Evolutionary conservation across 1,140 invertebrate species (phyloP).

Genomic region (Drusus annulatus): DNA sequence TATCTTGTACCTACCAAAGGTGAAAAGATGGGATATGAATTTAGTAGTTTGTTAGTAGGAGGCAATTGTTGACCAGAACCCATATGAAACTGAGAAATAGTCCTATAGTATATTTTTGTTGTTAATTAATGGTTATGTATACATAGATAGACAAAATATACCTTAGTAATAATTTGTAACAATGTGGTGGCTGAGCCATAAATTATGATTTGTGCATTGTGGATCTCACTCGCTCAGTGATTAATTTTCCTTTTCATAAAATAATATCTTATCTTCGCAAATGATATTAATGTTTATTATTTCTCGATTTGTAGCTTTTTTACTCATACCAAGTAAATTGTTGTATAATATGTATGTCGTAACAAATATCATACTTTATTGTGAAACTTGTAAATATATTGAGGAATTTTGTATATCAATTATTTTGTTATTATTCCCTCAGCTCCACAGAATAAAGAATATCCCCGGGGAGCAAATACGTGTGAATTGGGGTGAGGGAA

Average conservation of each 20-base stretch:
- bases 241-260: background rate
- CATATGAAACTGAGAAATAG: too few species aligned
- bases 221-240: background rate
- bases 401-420: conserved; percentile 4
- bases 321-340: conserved; percentile 5
- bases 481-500: too few species aligned
- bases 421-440: background rate
- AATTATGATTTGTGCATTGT: background rate
- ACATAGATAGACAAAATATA: conserved; percentile 40
- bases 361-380: too few species aligned
- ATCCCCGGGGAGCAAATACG: too few species aligned
- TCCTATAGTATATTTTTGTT: background rate
- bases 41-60: too few species aligned
- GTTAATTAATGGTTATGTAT: background rate
- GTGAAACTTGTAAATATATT: conserved; percentile 13
- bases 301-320: conserved; percentile 15
- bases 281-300: background rate
- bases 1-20: too few species aligned
- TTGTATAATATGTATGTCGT: background rate
- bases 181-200: background rate
- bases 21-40: too few species aligned
- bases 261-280: too few species aligned
- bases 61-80: too few species aligned
- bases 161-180: conserved; percentile 1
- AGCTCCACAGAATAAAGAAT: too few species aligned